A percentile compares a stretch with the other conserved stretches of the same genome.
Conservation (phyloP, 2,113 vertebrate genomes). For the Hassar affinis region DNA sequence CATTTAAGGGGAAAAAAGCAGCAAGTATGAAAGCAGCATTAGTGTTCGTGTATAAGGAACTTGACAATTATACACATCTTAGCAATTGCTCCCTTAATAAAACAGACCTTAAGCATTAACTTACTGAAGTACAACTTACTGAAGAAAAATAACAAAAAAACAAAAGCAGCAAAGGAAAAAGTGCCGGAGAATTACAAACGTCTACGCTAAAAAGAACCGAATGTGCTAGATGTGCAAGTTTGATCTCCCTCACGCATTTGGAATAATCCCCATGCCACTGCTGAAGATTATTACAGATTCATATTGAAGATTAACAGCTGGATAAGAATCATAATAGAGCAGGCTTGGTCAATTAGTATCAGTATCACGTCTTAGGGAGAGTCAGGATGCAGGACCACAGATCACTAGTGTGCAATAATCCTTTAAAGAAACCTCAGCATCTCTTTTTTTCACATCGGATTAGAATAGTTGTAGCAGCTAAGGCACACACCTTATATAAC, state of each 20-base stretch:
- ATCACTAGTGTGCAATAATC: neutral
- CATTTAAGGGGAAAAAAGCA: neutral
- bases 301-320: slow-evolving; percentile 10
- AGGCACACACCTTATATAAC: neutral
- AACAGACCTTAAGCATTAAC: neutral
- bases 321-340: neutral
- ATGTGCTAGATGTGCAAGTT: slow-evolving; percentile 14
- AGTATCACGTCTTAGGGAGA: slow-evolving; percentile 7
- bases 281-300: slow-evolving; percentile 7
- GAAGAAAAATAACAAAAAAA: neutral
- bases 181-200: neutral
- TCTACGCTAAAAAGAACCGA: neutral
- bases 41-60: neutral
- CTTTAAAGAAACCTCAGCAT: neutral
- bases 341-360: slow-evolving; percentile 19
- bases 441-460: neutral
- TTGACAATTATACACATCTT: no score
- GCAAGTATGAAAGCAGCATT: neutral
- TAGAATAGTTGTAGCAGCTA: neutral
- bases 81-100: neutral
- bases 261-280: slow-evolving; percentile 2
- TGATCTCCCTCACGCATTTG: neutral
- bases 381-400: neutral
- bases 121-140: neutral
- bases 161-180: neutral